Evolutionary conservation across 2,113 vertebrate species (phyloP).

Genomic region (Pogona vitticeps): DNA sequence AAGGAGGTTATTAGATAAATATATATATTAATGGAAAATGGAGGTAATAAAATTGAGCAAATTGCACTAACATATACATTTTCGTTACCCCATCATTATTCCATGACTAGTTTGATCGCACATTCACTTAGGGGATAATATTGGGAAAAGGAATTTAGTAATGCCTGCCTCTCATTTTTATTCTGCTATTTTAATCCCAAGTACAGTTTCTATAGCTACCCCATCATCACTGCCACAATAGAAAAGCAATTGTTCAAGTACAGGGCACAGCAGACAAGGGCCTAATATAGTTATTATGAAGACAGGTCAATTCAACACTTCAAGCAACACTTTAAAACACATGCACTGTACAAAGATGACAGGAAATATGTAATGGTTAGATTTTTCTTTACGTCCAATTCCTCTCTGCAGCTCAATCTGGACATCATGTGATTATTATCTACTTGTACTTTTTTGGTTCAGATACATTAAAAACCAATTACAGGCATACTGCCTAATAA

Average conservation of each 20-base stretch:
- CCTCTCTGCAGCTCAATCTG: background rate
- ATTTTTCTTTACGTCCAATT: background rate
- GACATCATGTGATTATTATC: background rate
- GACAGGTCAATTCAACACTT: background rate
- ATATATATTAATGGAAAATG: background rate
- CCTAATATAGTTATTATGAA: background rate
- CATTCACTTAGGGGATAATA: background rate
- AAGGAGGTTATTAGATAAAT: background rate
- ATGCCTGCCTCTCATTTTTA: constrained; percentile 12
- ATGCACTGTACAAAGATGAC: background rate
- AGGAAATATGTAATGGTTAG: background rate
- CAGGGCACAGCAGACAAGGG: background rate
- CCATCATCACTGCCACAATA: background rate
- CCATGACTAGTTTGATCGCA: background rate
- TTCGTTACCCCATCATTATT: background rate
- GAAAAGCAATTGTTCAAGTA: background rate
- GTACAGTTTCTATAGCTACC: background rate
- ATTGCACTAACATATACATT: background rate
- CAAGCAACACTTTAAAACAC: background rate
- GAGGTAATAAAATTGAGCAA: background rate
- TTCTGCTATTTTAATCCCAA: constrained; percentile 8
- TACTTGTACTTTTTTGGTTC: background rate
- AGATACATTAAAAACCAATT: background rate
- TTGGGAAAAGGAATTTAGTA: background rate
- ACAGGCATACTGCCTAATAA: background rate